Evolutionary conservation across 2,113 vertebrate species (phyloP).

Genomic region (Myodes glareolus): DNA sequence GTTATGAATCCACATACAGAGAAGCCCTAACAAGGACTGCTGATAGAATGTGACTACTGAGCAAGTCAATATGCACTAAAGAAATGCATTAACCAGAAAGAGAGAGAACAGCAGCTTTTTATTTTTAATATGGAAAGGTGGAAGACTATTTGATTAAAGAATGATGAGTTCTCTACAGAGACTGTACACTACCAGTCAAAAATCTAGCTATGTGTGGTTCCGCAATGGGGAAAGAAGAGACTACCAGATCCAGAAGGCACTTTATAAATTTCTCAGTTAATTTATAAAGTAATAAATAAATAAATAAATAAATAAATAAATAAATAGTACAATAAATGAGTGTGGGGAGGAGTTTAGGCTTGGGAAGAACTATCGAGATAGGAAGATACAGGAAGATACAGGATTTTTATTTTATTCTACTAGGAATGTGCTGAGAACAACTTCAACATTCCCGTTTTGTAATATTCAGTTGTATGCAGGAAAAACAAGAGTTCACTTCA

Average conservation of each 20-base stretch:
- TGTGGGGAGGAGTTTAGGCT: neutral
- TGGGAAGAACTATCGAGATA: conserved; percentile 35
- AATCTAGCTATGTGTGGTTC: conserved; percentile 30
- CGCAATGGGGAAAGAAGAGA: conserved; percentile 40
- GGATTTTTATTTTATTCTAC: neutral
- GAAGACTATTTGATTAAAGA: conserved; percentile 62
- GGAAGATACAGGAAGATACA: conserved; percentile 23
- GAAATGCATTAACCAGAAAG: conserved; percentile 65
- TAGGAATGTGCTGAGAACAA: conserved; percentile 53
- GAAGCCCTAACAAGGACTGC: conserved; percentile 75
- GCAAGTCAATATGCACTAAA: conserved; percentile 76
- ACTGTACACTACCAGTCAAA: conserved; percentile 54
- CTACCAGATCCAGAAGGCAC: conserved; percentile 43
- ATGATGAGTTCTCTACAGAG: conserved; percentile 55
- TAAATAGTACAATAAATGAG: neutral
- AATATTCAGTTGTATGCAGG: conserved; percentile 38
- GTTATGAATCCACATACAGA: conserved; percentile 81
- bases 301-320: neutral
- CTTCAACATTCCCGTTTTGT: conserved; percentile 39
- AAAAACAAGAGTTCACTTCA: conserved; percentile 60
- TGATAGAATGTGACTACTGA: conserved; percentile 74
- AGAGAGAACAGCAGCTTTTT: conserved; percentile 18
- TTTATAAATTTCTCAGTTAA: conserved; percentile 42
- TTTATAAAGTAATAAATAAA: neutral
- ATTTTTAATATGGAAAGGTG: conserved; percentile 62